Evolutionary conservation across 1,140 invertebrate genomes (phyloP).

Genomic region (Phocides pigmalion): DNA sequence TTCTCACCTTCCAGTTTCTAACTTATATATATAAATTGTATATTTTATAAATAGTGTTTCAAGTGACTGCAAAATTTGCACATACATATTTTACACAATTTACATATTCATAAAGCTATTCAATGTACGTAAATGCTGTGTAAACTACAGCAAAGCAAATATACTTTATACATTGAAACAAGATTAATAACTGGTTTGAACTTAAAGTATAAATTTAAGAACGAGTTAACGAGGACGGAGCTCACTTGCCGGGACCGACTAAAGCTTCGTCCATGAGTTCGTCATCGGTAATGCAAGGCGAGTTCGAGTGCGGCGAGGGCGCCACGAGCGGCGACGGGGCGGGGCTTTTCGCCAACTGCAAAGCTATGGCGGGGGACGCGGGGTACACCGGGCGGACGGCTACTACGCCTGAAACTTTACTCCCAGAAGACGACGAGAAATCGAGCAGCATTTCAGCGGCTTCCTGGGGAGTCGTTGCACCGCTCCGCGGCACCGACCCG

Average conservation of each 20-base stretch:
- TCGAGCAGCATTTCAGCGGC: constrained; percentile 86
- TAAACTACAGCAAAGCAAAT: neutral
- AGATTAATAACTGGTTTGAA: neutral
- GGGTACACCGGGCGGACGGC: constrained; percentile 84
- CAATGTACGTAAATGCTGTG: neutral
- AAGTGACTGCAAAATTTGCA: neutral
- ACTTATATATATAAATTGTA: too few relatives aligned
- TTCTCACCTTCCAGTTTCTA: too few relatives aligned
- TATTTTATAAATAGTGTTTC: too few relatives aligned
- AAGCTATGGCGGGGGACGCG: constrained; percentile 88
- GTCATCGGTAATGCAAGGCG: constrained; percentile 93
- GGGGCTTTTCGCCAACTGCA: constrained; percentile 92
- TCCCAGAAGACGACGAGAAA: constrained; percentile 85
- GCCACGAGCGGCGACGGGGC: constrained; percentile 88
- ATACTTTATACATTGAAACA: neutral
- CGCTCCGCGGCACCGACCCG: constrained; percentile 65
- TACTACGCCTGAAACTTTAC: constrained; percentile 80
- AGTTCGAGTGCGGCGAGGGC: constrained; percentile 89
- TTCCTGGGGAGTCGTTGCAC: constrained; percentile 84
- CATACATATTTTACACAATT: constrained; percentile 15
- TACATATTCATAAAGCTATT: neutral
- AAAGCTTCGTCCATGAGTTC: constrained; percentile 95
- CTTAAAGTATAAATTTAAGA: neutral
- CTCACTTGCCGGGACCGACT: constrained; percentile 86
- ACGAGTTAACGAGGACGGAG: neutral